These are phyloP conservation scores for Tauraco erythrolophus DNA, from an alignment of 2,113 vertebrate genomes.

Conservation along the genomic window DNA sequence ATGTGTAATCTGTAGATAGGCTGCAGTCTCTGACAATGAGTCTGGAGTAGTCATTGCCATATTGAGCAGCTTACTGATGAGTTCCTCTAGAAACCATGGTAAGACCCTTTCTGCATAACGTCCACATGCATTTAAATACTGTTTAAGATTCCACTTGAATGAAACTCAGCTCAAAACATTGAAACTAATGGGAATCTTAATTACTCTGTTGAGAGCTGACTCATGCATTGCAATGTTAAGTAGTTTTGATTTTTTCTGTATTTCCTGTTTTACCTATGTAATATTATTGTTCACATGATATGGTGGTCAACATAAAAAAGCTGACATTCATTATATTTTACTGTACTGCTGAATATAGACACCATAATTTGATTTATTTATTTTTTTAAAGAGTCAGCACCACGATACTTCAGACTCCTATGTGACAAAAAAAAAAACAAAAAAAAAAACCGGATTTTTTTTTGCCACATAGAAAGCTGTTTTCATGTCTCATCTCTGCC, in stretches of 20 bases:
- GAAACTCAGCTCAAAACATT: neutral
- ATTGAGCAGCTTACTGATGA: neutral
- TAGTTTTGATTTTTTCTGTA: neutral
- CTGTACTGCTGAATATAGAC: neutral
- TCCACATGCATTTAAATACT: neutral
- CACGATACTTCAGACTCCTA: neutral
- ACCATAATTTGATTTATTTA: neutral
- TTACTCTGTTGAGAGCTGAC: neutral
- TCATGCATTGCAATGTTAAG: neutral
- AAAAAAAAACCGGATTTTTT: fast-evolving
- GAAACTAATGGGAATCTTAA: neutral
- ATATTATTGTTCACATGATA: neutral
- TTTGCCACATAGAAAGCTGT: neutral
- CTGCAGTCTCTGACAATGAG: neutral
- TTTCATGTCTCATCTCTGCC: neutral
- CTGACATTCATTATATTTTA: neutral
- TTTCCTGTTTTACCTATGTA: neutral
- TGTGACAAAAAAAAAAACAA: neutral
- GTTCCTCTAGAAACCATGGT: neutral
- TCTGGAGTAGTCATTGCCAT: neutral
- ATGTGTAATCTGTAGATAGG: neutral
- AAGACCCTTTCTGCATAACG: neutral
- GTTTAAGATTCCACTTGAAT: neutral
- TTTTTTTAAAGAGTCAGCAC: neutral
- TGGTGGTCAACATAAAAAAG: neutral